These are phyloP conservation scores for Neoarius graeffei DNA, from an alignment of 2,113 vertebrate genomes.

Conservation along the genomic window DNA sequence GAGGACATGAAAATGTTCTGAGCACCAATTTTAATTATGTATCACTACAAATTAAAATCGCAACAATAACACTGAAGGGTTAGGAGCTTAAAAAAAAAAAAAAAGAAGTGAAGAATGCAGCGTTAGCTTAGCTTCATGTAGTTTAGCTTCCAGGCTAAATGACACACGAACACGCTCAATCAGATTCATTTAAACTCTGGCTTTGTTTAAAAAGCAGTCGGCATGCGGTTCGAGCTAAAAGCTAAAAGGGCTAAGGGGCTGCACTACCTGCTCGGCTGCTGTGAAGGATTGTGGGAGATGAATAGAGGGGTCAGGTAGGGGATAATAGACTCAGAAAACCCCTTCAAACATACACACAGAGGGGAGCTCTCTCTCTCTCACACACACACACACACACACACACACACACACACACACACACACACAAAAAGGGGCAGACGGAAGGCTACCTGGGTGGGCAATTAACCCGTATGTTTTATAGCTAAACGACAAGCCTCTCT, in stretches of 20 bases:
- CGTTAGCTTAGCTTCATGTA: neutral
- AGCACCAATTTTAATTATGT: slow-evolving; percentile 20
- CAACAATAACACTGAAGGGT: neutral
- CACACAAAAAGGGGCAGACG: slow-evolving; percentile 3
- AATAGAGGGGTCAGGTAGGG: slow-evolving; percentile 51
- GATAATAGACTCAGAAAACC: slow-evolving; percentile 33
- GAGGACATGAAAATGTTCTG: neutral
- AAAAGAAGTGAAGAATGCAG: neutral
- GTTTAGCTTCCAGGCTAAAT: neutral
- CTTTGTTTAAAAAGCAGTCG: slow-evolving; percentile 24
- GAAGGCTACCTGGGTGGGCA: slow-evolving; percentile 41
- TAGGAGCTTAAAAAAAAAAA: slow-evolving; percentile 14
- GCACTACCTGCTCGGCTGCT: slow-evolving; percentile 44
- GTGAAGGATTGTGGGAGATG: slow-evolving; percentile 48
- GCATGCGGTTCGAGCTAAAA: neutral
- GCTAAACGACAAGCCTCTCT: slow-evolving; percentile 11
- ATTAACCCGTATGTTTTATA: slow-evolving; percentile 25
- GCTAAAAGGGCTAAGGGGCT: slow-evolving; percentile 26
- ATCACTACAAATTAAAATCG: slow-evolving; percentile 17
- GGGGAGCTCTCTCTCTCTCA: slow-evolving; percentile 17
- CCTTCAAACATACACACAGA: slow-evolving; percentile 26
- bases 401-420: slow-evolving; percentile 23
- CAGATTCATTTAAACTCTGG: slow-evolving; percentile 28
- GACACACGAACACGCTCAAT: neutral
- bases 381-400: slow-evolving; percentile 5